Percentiles rank a stretch among this genome's conserved stretches.
These are phyloP conservation scores for Ciona savignyi DNA, from an alignment of 23 tunicate species.

Conservation along the genomic window DNA sequence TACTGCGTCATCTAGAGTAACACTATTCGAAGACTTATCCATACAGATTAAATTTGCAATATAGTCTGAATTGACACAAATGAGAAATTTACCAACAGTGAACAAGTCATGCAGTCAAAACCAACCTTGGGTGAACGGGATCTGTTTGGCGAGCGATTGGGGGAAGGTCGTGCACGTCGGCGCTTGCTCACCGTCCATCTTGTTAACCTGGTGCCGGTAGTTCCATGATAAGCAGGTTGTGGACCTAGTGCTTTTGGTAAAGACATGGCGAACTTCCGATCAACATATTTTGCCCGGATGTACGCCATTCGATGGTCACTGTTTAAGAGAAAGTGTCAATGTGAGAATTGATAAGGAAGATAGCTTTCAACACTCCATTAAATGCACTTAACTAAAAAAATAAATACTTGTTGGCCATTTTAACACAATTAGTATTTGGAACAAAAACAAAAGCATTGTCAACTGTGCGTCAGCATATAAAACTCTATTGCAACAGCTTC, in stretches of 20 bases:
- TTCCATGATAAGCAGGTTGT: neutral
- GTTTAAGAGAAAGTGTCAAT: too few relatives aligned
- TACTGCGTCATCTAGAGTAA: too few relatives aligned
- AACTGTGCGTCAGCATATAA: too few relatives aligned
- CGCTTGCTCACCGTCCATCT: conserved; percentile 53
- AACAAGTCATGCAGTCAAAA: too few relatives aligned
- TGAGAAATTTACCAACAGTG: too few relatives aligned
- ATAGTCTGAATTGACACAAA: too few relatives aligned
- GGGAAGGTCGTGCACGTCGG: neutral
- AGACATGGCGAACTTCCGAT: conserved; percentile 42
- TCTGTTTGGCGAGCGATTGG: neutral
- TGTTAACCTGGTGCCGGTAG: conserved; percentile 30
- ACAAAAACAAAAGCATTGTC: neutral
- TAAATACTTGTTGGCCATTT: neutral
- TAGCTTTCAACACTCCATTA: too few relatives aligned
- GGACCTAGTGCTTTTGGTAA: conserved; percentile 25
- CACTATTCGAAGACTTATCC: too few relatives aligned
- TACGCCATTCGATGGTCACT: conserved; percentile 42
- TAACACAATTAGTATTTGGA: too few relatives aligned
- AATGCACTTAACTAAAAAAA: neutral
- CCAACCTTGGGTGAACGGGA: conserved; percentile 3
- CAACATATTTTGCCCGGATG: conserved; percentile 73
- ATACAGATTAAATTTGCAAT: too few relatives aligned
- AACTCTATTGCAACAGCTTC: too few relatives aligned
- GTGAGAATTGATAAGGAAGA: too few relatives aligned